Evolutionary conservation across 1,140 invertebrate species (phyloP).

Genomic region (Diprion similis): DNA sequence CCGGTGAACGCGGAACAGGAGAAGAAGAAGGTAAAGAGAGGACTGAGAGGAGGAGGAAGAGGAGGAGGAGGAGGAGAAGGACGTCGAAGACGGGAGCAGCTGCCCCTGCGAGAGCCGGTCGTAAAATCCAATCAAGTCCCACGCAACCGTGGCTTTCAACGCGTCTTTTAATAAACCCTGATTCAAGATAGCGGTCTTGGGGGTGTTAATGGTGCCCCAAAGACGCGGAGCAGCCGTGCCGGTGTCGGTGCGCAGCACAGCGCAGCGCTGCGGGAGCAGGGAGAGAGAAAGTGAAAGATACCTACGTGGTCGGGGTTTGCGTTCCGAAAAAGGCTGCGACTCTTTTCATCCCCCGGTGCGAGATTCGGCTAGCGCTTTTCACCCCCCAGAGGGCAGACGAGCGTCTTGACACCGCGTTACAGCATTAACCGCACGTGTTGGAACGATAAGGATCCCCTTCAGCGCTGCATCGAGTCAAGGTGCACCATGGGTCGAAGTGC

Average conservation of each 20-base stretch:
- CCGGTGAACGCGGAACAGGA: no score
- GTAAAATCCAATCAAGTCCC: constrained; percentile 7
- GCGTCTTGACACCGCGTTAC: background rate
- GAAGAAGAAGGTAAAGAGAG: no score
- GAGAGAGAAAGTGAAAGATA: no score
- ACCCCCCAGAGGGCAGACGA: background rate
- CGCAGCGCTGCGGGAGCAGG: no score
- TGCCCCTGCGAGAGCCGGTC: background rate
- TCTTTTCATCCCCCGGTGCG: background rate
- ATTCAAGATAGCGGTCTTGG: background rate
- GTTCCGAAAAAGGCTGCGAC: constrained; percentile 2
- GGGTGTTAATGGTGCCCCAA: constrained; percentile 6
- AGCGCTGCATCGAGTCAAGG: no score
- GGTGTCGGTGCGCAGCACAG: no score
- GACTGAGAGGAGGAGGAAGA: no score
- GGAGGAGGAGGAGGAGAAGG: no score
- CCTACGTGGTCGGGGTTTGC: background rate
- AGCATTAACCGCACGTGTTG: background rate
- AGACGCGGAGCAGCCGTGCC: background rate
- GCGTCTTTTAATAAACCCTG: constrained; percentile 7
- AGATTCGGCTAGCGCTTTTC: background rate
- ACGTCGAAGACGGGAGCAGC: background rate
- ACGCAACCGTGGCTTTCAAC: constrained; percentile 3
- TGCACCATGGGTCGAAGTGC: background rate
- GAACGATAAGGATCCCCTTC: background rate